Base-by-base conservation (phyloP, 2,888 invertebrate species). In the Pammene fasciana region DNA sequence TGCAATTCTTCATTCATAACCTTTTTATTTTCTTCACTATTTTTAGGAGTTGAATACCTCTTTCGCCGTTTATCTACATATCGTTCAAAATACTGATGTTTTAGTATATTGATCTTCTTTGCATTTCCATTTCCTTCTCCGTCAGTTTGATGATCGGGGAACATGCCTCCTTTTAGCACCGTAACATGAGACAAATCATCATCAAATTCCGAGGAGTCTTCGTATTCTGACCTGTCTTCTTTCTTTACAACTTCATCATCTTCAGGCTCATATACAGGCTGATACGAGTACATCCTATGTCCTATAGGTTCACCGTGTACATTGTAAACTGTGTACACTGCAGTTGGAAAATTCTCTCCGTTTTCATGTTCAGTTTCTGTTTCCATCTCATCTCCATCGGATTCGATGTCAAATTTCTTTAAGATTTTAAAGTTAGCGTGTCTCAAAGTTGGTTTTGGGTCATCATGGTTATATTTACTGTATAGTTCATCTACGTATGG, bases 281-380 rank as follows among this genome's bases (percentile, higher is more conserved):
- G 92, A 55, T 89, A 92, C 0, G 92, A 91, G 77, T 90, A 91
- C 18, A 92, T 72, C 62, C 89, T 89, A 71, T 92, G 92, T 0
- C 89, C 91, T 46, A 92, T 87, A n/a, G 91, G 90, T 77, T 92
- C 91, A 18, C 92, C 92, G n/a, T 92, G 89, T 0, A 91, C 84
- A 78, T 92, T 92, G 43, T 87, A 92, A 57, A 92, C 88, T 10
- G 92, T 92, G 64, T 92, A 92, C 0, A 92, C 83, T 34, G 92
- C 89, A 34, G 92, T 92, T 0, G 92, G 92, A 9, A 84, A 81
- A 72, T 92, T 86, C 74, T 86, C 88, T 10, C 79, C 85, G 59
- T 84, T 80, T 36, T 79, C 76, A 18, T 72, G 73, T 46, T 71
- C 73, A 18, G 74, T 68, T 14, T 82, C 82, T 38, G 82, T 79